These are phyloP conservation scores for Drosophila rhopaloa DNA, from an alignment of 1,140 invertebrate genomes.

Conservation along the genomic window DNA sequence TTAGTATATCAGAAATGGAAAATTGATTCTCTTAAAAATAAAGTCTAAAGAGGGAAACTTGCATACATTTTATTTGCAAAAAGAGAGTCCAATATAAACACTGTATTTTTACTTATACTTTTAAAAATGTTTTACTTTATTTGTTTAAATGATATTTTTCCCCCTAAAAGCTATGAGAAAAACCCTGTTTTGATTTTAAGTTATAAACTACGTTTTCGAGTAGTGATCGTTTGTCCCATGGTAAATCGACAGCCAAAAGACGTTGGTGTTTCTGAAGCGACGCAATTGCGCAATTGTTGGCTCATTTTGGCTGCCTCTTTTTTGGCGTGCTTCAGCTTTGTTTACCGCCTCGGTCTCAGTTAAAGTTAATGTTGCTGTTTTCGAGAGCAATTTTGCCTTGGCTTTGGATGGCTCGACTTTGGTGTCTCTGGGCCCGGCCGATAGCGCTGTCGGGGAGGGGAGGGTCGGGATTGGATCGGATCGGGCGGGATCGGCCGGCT, in stretches of 20 bases:
- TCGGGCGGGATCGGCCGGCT: constrained; percentile 18
- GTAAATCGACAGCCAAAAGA: background rate
- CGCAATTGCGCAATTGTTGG: constrained; percentile 75
- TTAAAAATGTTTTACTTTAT: too few relatives aligned
- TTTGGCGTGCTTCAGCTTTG: constrained; percentile 49
- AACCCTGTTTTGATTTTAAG: background rate
- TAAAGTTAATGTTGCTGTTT: constrained; percentile 35
- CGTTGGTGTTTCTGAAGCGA: constrained; percentile 17
- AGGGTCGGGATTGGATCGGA: background rate
- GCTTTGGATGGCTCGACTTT: constrained; percentile 26
- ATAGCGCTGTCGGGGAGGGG: constrained; percentile 15
- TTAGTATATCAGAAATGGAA: too few relatives aligned
- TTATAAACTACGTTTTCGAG: background rate
- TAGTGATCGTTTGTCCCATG: background rate
- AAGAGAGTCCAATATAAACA: too few relatives aligned
- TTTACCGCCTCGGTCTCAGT: constrained; percentile 14
- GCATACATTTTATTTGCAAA: too few relatives aligned
- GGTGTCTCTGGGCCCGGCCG: constrained; percentile 4
- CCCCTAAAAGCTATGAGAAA: too few relatives aligned
- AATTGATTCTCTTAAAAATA: too few relatives aligned
- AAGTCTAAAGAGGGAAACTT: too few relatives aligned
- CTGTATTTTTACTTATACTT: too few relatives aligned
- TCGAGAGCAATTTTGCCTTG: constrained; percentile 41
- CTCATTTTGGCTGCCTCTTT: constrained; percentile 60
- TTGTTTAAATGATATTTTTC: too few relatives aligned